Evolutionary conservation across 53 echinoderm and acorn worm species (phyloP).

Genomic region (Hippasteria phrygiana): DNA sequence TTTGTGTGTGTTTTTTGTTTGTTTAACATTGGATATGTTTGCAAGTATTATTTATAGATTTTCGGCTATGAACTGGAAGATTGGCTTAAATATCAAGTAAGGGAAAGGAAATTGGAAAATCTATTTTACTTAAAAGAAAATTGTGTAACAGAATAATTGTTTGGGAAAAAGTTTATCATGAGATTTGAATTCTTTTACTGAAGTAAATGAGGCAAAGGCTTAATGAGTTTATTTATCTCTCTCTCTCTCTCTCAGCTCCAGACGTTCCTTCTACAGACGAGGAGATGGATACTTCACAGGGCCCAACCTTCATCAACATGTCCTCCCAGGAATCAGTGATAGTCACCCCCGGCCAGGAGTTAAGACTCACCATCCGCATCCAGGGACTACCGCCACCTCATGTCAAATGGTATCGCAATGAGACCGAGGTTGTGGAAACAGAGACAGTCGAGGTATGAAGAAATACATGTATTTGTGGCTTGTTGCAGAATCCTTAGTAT

Average conservation of each 20-base stretch:
- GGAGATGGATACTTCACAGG: conserved; percentile 47
- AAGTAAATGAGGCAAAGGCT: not conserved
- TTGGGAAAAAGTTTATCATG: too few relatives aligned
- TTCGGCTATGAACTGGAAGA: too few relatives aligned
- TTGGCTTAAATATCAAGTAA: too few relatives aligned
- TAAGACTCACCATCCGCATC: conserved; percentile 83
- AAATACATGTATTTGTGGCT: not conserved
- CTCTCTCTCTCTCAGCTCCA: conserved; percentile 4
- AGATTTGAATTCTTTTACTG: too few relatives aligned
- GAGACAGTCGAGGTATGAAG: conserved; percentile 75
- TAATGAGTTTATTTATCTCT: not conserved
- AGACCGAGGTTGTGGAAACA: conserved; percentile 70
- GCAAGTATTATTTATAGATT: too few relatives aligned
- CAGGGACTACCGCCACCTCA: conserved; percentile 82
- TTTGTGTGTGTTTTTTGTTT: too few relatives aligned
- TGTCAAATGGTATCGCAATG: conserved; percentile 93
- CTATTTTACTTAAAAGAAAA: too few relatives aligned
- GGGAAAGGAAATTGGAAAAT: too few relatives aligned
- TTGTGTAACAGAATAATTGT: too few relatives aligned
- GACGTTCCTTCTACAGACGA: conserved; percentile 51
- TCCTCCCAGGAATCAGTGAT: conserved; percentile 64
- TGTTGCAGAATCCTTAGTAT: not conserved
- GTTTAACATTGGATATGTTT: too few relatives aligned
- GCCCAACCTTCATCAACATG: conserved; percentile 65
- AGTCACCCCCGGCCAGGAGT: conserved; percentile 79